Evolutionary conservation across 2,113 vertebrate species (phyloP).

Genomic region (Rutilus rutilus): DNA sequence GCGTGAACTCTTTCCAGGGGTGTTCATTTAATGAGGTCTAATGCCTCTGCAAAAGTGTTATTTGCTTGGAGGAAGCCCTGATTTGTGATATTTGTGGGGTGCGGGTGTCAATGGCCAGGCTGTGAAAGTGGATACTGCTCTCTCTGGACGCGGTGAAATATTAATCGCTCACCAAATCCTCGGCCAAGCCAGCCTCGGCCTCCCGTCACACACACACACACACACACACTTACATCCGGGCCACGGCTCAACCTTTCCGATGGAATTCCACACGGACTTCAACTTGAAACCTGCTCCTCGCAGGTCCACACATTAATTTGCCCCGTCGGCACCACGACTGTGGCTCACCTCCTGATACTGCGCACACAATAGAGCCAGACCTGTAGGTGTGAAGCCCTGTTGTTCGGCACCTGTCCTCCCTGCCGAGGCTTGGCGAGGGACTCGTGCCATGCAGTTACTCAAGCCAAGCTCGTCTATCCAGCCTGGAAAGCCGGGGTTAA

Average conservation of each 20-base stretch:
- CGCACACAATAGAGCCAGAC: slow-evolving; percentile 21
- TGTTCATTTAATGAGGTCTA: slow-evolving; percentile 7
- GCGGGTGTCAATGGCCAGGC: neutral
- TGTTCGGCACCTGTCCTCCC: slow-evolving; percentile 40
- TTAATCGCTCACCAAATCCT: slow-evolving; percentile 46
- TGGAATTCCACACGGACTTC: slow-evolving; percentile 57
- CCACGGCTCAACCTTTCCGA: slow-evolving; percentile 24
- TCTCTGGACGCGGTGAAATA: slow-evolving; percentile 52
- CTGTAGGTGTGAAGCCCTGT: slow-evolving; percentile 30
- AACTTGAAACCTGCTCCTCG: slow-evolving; percentile 45
- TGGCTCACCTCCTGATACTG: neutral
- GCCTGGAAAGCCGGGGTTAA: slow-evolving; percentile 26
- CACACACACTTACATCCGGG: slow-evolving; percentile 21
- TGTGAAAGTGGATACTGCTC: slow-evolving; percentile 47
- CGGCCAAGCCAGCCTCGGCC: slow-evolving; percentile 30
- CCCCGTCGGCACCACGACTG: neutral
- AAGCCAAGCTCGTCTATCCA: slow-evolving; percentile 31
- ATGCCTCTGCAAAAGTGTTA: neutral
- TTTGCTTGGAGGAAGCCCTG: slow-evolving; percentile 13
- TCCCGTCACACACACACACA: neutral
- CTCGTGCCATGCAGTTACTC: slow-evolving; percentile 40
- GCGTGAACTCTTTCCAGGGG: slow-evolving; percentile 5
- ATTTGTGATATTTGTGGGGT: slow-evolving; percentile 44
- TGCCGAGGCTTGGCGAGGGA: slow-evolving; percentile 34
- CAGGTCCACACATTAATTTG: neutral